These are phyloP conservation scores for Scaeva pyrastri DNA, from an alignment of 2,888 invertebrate genomes.

Conservation along the genomic window DNA sequence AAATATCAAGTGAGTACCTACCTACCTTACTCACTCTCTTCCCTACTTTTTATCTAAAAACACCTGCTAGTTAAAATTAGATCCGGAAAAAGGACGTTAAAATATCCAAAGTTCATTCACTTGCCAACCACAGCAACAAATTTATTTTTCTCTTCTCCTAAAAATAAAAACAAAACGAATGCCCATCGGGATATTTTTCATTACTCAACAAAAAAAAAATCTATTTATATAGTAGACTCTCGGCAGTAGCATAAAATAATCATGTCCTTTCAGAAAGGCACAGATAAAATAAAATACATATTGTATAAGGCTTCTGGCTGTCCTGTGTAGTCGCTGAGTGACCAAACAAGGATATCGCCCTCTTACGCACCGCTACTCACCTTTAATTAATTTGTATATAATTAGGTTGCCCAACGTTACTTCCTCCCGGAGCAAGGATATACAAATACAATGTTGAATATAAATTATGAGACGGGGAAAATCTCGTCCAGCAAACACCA, in stretches of 20 bases:
- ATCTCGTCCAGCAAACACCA: background rate
- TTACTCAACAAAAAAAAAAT: background rate
- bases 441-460: background rate
- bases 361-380: conserved; percentile 56
- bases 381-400: conserved; percentile 68
- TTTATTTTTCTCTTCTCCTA: background rate
- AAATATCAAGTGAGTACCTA: background rate
- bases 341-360: conserved; percentile 30
- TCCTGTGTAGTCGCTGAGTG: conserved; percentile 9
- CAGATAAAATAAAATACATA: conserved; percentile 13
- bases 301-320: conserved; percentile 30
- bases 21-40: too few relatives aligned
- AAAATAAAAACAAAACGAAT: background rate
- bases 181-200: background rate
- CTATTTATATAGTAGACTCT: conserved; percentile 3
- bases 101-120: conserved; percentile 19
- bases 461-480: conserved; percentile 25
- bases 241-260: background rate
- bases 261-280: conserved; percentile 1
- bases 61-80: background rate
- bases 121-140: background rate
- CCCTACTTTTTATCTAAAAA: background rate
- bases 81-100: background rate
- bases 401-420: conserved; percentile 58
- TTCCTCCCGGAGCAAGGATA: conserved; percentile 34